Evolutionary conservation across 2,797 vertebrate genomes (phyloP).

Genomic region (Alectoris magna): DNA sequence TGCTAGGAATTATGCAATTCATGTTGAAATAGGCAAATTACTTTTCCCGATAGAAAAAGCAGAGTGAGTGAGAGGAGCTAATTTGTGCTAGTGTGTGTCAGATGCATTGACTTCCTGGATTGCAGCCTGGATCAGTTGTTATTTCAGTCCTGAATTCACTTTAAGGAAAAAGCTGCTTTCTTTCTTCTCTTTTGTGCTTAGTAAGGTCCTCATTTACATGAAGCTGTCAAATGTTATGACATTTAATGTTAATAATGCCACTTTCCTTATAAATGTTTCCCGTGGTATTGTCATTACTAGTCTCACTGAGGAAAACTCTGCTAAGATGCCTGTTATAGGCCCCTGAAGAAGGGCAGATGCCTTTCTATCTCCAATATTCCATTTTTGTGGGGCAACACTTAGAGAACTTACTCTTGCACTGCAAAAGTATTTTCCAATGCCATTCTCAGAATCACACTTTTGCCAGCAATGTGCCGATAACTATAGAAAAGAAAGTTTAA

Average conservation of each 20-base stretch:
- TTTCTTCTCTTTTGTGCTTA: background rate
- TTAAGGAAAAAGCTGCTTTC: slow-evolving; percentile 20
- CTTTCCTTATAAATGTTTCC: slow-evolving; percentile 64
- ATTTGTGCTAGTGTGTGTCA: background rate
- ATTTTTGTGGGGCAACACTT: background rate
- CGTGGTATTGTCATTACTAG: slow-evolving; percentile 33
- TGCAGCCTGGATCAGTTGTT: background rate
- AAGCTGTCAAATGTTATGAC: slow-evolving; percentile 71
- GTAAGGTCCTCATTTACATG: slow-evolving; percentile 70
- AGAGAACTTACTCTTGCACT: background rate
- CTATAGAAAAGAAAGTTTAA: background rate
- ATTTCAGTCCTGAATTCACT: slow-evolving; percentile 10
- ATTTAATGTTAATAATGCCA: slow-evolving; percentile 71
- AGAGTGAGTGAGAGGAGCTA: background rate
- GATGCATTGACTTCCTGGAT: background rate
- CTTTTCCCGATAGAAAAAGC: background rate
- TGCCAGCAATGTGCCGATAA: background rate
- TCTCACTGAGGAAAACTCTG: background rate
- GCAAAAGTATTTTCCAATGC: background rate
- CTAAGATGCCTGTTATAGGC: background rate
- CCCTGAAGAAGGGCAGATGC: background rate
- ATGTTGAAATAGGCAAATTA: background rate
- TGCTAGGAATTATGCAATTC: background rate
- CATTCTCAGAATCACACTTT: background rate
- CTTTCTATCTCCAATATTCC: background rate